Evolutionary conservation across 2,888 invertebrate genomes (phyloP), one percentile per base, ranked within the genome.

Genomic region (Nemotelus pantherinus): DNA sequence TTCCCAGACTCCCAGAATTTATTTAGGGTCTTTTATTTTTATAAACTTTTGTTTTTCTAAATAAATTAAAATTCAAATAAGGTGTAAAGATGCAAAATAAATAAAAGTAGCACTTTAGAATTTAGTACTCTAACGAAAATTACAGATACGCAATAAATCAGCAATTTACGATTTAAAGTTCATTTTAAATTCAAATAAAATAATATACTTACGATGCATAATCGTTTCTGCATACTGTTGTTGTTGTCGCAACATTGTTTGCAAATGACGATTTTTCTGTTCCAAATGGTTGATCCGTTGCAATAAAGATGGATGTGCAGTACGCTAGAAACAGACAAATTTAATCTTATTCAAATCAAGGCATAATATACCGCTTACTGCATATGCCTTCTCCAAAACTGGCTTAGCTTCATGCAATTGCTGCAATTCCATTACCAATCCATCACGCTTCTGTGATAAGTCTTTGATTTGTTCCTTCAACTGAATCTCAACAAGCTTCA

Each of bases 191-290:
- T 25, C 25, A 25, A 25, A 25, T 25, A 25, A 25, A 25, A 25
- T 25, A 25, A 25, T 25, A 25, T 25, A 89, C 90, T 89, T 88
- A 91, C 91, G 89, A 85, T 91, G 90, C 84, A 91, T 88, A 76
- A 91, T 86, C 80, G 89, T 88, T 83, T 92, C 91, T n/a, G 90
- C 89, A 82, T 91, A 89, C 76, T 89, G 89, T 82, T 92, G 92
- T 82, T 92, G 92, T 82, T 90, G 90, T 79, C 90, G 90, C 78
- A 92, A 87, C 72, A 90, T 89, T 80, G 89, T 86, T 84, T 92
- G 91, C 79, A 92, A 85, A 85, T 90, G 90, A 80, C 90, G 88
- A 84, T 91, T 90, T 80, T 90, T 89, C 81, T 91, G 88, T 83
- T 92, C 92, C 81, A 92, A 88, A 81, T 86, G 86, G 79, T 87